phyloP scores from a whole-genome alignment of 2,797 vertebrate genomes.

The Rhabdophis nuchalis region DNA sequence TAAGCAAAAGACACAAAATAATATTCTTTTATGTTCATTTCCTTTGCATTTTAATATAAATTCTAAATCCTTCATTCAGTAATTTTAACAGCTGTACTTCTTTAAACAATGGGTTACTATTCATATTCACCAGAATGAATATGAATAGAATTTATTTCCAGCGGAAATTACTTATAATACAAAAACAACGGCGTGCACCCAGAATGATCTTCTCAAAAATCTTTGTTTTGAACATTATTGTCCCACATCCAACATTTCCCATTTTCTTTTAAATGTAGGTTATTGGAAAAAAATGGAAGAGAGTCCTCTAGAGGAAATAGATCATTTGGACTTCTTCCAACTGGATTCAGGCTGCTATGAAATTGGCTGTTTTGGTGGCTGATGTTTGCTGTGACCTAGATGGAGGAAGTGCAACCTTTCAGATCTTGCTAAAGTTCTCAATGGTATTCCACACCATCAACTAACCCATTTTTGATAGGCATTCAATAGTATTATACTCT shows the following conservation, averaged over 20 bases:
- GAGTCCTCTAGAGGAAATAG: neutral
- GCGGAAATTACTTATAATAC: neutral
- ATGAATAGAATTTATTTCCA: neutral
- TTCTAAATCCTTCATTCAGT: neutral
- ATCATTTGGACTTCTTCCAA: neutral
- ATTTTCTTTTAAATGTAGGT: neutral
- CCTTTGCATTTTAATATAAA: neutral
- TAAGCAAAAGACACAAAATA: neutral
- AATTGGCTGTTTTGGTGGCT: neutral
- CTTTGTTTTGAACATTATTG: neutral
- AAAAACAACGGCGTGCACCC: neutral
- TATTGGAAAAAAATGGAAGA: neutral
- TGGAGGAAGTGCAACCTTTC: neutral
- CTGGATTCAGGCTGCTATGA: neutral
- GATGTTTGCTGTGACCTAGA: neutral
- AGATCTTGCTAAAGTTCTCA: neutral
- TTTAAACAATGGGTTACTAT: neutral
- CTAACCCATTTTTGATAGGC: neutral
- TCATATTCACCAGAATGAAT: neutral
- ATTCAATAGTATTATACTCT: neutral
- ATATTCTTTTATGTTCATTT: neutral
- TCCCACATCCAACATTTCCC: neutral
- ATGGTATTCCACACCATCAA: neutral
- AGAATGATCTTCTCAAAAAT: neutral
- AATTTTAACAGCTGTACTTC: neutral